A percentile compares a stretch with the other conserved stretches of the same genome.
These are phyloP conservation scores for Cuniculus paca DNA, from an alignment of 2,797 vertebrate species.

Conservation along the genomic window DNA sequence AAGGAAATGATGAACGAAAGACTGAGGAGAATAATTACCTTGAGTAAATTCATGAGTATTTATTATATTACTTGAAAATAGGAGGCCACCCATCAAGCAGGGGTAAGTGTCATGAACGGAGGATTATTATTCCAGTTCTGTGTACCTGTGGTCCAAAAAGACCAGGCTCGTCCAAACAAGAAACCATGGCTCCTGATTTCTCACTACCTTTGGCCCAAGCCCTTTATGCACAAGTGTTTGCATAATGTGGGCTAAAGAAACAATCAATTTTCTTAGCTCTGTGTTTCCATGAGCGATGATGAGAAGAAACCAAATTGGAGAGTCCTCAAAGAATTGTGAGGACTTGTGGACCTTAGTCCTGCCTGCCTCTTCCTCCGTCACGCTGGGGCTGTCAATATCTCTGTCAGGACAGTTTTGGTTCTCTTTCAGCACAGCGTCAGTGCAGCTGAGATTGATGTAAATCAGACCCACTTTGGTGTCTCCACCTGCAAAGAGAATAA, in stretches of 20 bases:
- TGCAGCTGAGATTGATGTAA: background rate
- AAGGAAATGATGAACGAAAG: background rate
- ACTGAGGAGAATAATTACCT: background rate
- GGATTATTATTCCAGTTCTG: background rate
- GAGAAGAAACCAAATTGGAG: conserved; percentile 18
- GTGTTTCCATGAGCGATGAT: background rate
- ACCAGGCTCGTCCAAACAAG: background rate
- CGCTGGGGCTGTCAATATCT: background rate
- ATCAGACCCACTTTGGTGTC: background rate
- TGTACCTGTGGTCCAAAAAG: background rate
- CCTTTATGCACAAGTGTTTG: background rate
- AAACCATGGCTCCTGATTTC: conserved; percentile 10
- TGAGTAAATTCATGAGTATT: background rate
- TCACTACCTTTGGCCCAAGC: background rate
- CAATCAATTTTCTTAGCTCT: background rate
- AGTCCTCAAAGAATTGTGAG: background rate
- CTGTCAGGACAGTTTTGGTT: background rate
- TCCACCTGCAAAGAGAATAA: background rate
- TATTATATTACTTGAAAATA: conserved; percentile 14
- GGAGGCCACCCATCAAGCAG: background rate
- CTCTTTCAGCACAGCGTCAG: background rate
- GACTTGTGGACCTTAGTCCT: background rate
- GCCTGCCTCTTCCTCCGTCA: background rate
- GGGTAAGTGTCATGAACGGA: background rate
- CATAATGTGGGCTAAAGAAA: conserved; percentile 15